A percentile compares a stretch with the other conserved stretches of the same genome.
Conservation (phyloP, 1,140 invertebrate genomes). For the Nilaparvata lugens region DNA sequence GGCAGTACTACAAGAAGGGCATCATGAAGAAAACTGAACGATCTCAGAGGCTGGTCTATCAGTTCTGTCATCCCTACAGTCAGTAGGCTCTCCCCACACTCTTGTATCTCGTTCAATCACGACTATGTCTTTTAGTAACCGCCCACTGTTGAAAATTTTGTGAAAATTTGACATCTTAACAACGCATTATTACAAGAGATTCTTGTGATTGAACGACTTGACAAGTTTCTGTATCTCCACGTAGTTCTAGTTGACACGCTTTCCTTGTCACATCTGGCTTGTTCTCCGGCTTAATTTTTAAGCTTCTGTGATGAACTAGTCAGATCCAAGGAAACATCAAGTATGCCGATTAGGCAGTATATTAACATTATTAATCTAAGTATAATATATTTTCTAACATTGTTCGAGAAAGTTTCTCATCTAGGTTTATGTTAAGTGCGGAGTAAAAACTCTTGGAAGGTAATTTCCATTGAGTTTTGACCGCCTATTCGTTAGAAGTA, state of each 20-base stretch:
- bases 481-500: too few relatives aligned
- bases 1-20: conserved; percentile 99
- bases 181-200: too few relatives aligned
- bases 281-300: background rate
- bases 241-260: too few relatives aligned
- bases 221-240: too few relatives aligned
- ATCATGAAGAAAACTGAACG: conserved; percentile 99
- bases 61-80: conserved; percentile 93
- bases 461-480: conserved; percentile 35
- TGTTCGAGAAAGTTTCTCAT: too few relatives aligned
- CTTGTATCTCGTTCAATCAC: background rate
- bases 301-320: conserved; percentile 1
- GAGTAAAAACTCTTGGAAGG: conserved; percentile 31
- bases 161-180: conserved; percentile 1
- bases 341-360: conserved; percentile 25
- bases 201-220: too few relatives aligned
- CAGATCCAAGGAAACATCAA: conserved; percentile 7
- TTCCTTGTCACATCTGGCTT: background rate
- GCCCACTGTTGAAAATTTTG: background rate
- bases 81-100: conserved; percentile 44
- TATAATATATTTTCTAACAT: too few relatives aligned
- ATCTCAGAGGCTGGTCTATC: conserved; percentile 96
- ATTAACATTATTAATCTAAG: too few relatives aligned
- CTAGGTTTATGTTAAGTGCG: too few relatives aligned
- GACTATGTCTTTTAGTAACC: background rate